phyloP scores from a whole-genome alignment of 2,888 invertebrate genomes.

The Hemistola chrysoprasaria region DNA sequence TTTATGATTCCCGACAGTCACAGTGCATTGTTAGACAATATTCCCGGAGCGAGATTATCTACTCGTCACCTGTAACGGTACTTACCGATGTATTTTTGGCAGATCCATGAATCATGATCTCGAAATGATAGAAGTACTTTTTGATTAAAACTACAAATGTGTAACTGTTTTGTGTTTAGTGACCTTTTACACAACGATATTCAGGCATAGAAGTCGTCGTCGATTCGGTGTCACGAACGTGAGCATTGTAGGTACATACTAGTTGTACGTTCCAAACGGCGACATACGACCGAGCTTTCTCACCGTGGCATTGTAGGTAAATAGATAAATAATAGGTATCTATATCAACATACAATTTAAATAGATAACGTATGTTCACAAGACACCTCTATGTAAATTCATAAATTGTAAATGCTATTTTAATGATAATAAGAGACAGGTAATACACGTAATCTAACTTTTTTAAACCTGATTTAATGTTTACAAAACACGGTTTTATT shows the following conservation, averaged over 20 bases:
- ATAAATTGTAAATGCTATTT: constrained; percentile 42
- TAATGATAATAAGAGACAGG: constrained; percentile 2
- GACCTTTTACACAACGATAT: constrained; percentile 30
- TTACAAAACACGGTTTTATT: too few species aligned
- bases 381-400: constrained; percentile 54
- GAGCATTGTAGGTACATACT: constrained; percentile 47
- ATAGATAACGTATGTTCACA: constrained; percentile 65
- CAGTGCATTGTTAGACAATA: constrained; percentile 12
- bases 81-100: constrained; percentile 12
- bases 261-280: constrained; percentile 4
- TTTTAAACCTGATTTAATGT: too few species aligned
- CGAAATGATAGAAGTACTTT: constrained; percentile 36
- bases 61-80: constrained; percentile 16
- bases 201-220: constrained; percentile 20
- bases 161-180: constrained; percentile 27
- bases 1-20: constrained; percentile 16
- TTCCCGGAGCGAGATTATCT: constrained; percentile 1
- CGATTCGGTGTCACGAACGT: constrained; percentile 62
- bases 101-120: constrained; percentile 28
- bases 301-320: constrained; percentile 68
- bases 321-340: too few species aligned
- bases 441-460: neutral
- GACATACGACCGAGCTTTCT: constrained; percentile 61
- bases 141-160: constrained; percentile 37
- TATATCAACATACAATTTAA: too few species aligned